phyloP scores from a whole-genome alignment of 1,140 invertebrate genomes.

The Drosophila pectinifera region DNA sequence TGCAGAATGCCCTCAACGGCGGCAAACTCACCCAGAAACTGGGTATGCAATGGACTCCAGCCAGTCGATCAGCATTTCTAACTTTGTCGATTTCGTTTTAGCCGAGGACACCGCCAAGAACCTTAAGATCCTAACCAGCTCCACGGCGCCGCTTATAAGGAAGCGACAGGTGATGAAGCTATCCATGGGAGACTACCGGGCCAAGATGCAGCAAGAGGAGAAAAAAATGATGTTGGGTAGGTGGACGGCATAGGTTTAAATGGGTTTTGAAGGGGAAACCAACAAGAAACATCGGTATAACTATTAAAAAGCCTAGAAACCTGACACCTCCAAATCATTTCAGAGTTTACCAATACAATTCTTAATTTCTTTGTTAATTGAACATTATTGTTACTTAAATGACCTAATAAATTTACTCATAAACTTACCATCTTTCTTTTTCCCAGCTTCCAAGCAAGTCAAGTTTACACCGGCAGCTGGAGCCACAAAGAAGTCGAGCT shows the following conservation, averaged over 20 bases:
- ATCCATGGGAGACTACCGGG: slow-evolving; percentile 90
- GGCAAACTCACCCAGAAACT: slow-evolving; percentile 88
- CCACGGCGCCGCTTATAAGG: slow-evolving; percentile 88
- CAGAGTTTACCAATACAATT: too few relatives aligned
- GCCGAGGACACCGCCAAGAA: slow-evolving; percentile 88
- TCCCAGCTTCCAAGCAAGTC: slow-evolving; percentile 77
- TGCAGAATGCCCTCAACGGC: slow-evolving; percentile 87
- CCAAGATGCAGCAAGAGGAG: slow-evolving; percentile 90
- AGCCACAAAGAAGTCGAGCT: slow-evolving; percentile 86
- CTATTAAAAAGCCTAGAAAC: too few relatives aligned
- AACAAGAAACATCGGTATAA: too few relatives aligned
- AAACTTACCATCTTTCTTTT: background rate
- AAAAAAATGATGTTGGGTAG: slow-evolving; percentile 87
- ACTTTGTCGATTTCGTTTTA: slow-evolving; percentile 60
- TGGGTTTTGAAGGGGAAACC: too few relatives aligned
- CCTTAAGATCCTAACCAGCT: slow-evolving; percentile 88
- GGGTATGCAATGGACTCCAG: slow-evolving; percentile 47
- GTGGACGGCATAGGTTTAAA: slow-evolving; percentile 39
- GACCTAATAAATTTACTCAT: background rate
- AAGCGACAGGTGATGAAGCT: slow-evolving; percentile 91
- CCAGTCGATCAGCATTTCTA: background rate
- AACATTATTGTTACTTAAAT: too few relatives aligned
- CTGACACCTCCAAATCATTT: too few relatives aligned
- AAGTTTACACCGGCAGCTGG: slow-evolving; percentile 84
- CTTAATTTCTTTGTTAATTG: too few relatives aligned